Base-by-base conservation (phyloP, 1,140 invertebrate genomes). In the Pachyrhynchus sulphureomaculatus region DNA sequence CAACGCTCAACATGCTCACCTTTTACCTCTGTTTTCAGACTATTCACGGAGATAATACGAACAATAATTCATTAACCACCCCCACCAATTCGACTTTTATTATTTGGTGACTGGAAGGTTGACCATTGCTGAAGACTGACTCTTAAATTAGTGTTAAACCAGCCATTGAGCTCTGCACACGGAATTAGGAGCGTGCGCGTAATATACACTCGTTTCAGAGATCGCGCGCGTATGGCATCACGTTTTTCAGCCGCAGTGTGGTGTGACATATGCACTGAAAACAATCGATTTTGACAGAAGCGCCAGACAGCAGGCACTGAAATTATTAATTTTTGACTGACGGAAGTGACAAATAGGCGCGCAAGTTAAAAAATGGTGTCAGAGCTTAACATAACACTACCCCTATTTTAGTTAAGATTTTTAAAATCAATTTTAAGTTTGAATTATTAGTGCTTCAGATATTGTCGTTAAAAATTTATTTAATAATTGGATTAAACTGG, bases 21-120 rank as follows among this genome's bases (percentile, higher is more conserved):
- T 58, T 49, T 49, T 47, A 47, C 55, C 34, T 47, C 44, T 23
- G 53, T 29, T 45, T 56, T 33, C 36, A 24, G 54, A 56, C 42
- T 41, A 37, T 45, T 33, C 42, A 44, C 24, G 23, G 33, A 48
- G 32, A 56, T 56, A 56, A 56, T 33, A 44, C 53, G 29, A 37
- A 58, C 33, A 44, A 52, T 59, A 59, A 59, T 51, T 59, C 57
- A 59, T 59, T 64, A 64, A 44, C 33, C 51, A 44, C 42, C 53
- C 26, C 57, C 57, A 53, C 59, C 59, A 62, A 21, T 0, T 12
- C 9, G 12, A 9, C 33, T 41, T 48, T 53, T 47, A 41, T 62
- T 62, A 62, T 62, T 62, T 42, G 59, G 59, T 54, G 59, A 62
- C 59, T 62, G 51, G 34, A 60, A 60, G 58, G 59, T 49, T 62